Percentiles rank a stretch among this genome's conserved stretches.
Conservation (phyloP, 2,888 invertebrate genomes). For the Trachelus troglodyta region DNA sequence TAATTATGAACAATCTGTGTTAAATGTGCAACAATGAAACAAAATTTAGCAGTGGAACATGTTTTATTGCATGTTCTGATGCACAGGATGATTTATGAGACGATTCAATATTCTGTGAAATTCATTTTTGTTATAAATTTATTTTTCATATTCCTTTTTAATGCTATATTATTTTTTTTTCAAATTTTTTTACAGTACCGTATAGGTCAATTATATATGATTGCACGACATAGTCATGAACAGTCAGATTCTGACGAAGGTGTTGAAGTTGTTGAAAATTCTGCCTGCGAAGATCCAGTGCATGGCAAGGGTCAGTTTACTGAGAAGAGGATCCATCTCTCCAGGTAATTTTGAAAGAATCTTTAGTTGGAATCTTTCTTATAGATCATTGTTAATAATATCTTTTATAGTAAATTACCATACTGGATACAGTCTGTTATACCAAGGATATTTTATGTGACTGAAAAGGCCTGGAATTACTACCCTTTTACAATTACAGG, state of each 20-base stretch:
- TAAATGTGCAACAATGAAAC: not conserved
- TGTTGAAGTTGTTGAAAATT: constrained; percentile 89
- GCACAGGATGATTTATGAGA: constrained; percentile 6
- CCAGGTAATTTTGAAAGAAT: constrained; percentile 71
- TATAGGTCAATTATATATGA: constrained; percentile 94
- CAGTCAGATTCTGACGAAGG: constrained; percentile 92
- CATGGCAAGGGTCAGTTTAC: constrained; percentile 90
- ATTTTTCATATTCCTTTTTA: constrained; percentile 21
- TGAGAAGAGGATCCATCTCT: constrained; percentile 90
- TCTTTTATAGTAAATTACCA: constrained; percentile 82
- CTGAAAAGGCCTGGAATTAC: constrained; percentile 95
- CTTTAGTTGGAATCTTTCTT: constrained; percentile 3
- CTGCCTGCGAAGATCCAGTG: constrained; percentile 79
- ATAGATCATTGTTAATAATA: constrained; percentile 5
- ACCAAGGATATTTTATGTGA: constrained; percentile 92
- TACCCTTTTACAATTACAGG: constrained; percentile 91
- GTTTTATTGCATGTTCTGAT: constrained; percentile 11
- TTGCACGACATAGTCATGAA: constrained; percentile 91
- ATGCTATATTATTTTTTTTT: not conserved
- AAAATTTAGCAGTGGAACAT: constrained; percentile 13
- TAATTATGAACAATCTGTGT: not conserved
- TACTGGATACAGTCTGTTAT: constrained; percentile 90
- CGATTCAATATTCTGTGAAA: not conserved
- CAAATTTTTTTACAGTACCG: constrained; percentile 76
- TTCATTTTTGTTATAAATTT: not conserved